Evolutionary conservation across 2,113 vertebrate genomes (phyloP).

Genomic region (Alethe diademata): DNA sequence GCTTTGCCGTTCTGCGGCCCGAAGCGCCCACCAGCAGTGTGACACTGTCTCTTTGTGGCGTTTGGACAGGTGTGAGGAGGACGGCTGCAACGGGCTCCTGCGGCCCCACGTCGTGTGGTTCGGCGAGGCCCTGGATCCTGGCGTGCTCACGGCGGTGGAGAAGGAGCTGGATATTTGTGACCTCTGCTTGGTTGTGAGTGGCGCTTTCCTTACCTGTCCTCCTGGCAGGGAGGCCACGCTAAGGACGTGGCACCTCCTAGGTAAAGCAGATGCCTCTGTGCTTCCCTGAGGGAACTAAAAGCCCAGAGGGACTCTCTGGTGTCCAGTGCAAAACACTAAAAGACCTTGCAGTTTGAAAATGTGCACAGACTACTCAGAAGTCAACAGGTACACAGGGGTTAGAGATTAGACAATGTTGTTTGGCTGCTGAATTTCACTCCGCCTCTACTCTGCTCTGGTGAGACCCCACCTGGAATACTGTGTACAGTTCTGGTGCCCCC

Average conservation of each 20-base stretch:
- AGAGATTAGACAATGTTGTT: not conserved
- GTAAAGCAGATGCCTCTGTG: not conserved
- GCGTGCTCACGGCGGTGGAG: conserved; percentile 86
- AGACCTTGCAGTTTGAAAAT: not conserved
- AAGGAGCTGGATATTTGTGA: conserved; percentile 92
- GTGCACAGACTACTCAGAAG: rapidly evolving
- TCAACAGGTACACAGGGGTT: not conserved
- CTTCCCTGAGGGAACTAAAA: not conserved
- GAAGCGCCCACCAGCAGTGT: rapidly evolving
- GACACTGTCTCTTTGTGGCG: rapidly evolving
- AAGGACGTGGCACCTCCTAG: not conserved
- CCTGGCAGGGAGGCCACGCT: rapidly evolving
- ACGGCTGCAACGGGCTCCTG: conserved; percentile 85
- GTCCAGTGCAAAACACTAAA: not conserved
- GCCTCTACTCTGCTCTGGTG: not conserved
- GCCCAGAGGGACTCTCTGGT: not conserved
- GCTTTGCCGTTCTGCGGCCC: rapidly evolving
- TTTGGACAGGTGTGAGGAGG: conserved; percentile 81
- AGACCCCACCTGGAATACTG: not conserved
- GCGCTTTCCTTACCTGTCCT: rapidly evolving
- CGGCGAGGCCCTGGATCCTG: conserved; percentile 91
- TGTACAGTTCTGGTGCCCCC: not conserved
- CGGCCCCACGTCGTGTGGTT: conserved; percentile 96
- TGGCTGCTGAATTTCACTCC: not conserved
- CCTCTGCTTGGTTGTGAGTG: conserved; percentile 92